Percentiles rank a stretch among this genome's conserved stretches.
These are phyloP conservation scores for Brachyistius frenatus DNA, from an alignment of 2,113 vertebrate genomes.

Conservation along the genomic window DNA sequence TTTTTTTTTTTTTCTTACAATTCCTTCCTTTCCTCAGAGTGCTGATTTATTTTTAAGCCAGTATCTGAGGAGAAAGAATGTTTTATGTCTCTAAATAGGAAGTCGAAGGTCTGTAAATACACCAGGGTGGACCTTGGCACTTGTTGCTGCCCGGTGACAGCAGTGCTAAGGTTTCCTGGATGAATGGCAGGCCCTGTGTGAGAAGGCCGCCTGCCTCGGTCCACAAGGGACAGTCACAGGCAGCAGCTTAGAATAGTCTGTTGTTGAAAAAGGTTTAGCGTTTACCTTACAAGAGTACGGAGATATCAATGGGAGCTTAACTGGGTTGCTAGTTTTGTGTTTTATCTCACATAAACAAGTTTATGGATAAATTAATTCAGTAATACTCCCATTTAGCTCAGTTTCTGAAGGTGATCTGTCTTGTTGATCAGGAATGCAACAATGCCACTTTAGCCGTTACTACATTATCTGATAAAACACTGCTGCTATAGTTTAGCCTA, in stretches of 20 bases:
- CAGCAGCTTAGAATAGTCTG: conserved; percentile 62
- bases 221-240: conserved; percentile 51
- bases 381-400: conserved; percentile 8
- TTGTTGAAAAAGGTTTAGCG: conserved; percentile 66
- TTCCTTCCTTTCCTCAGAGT: background rate
- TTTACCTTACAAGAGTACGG: conserved; percentile 37
- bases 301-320: conserved; percentile 36
- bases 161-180: conserved; percentile 68
- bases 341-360: conserved; percentile 39
- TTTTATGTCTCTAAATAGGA: conserved; percentile 67
- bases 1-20: background rate
- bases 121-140: conserved; percentile 61
- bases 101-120: conserved; percentile 67
- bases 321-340: conserved; percentile 29
- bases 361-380: conserved; percentile 13
- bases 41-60: conserved; percentile 39
- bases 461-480: conserved; percentile 53
- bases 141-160: conserved; percentile 58
- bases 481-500: conserved; percentile 21
- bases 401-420: conserved; percentile 32
- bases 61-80: conserved; percentile 59
- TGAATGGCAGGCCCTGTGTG: conserved; percentile 75
- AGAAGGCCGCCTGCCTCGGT: conserved; percentile 30
- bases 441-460: conserved; percentile 34
- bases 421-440: conserved; percentile 52